Evolutionary conservation across 2,888 invertebrate genomes (phyloP), one percentile per base, ranked within the genome.

Genomic region (Lagria hirta): DNA sequence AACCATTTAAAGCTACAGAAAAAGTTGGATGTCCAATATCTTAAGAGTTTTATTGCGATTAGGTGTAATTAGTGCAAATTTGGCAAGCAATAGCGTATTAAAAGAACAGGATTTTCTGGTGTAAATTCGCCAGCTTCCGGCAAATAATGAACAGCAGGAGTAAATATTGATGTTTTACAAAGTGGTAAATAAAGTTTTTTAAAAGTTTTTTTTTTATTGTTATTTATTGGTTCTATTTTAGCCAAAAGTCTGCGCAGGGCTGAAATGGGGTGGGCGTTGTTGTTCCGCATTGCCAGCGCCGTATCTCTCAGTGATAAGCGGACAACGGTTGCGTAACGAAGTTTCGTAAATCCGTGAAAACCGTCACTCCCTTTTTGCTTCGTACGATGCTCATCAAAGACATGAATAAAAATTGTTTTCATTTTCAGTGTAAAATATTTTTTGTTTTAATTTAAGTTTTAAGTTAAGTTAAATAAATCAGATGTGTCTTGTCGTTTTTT

Each of bases 221-320:
- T n/a, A n/a, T n/a, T n/a, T n/a, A n/a, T n/a, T n/a, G n/a, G n/a
- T n/a, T n/a, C n/a, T n/a, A n/a, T n/a, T n/a, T n/a, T n/a, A n/a
- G n/a, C n/a, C n/a, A n/a, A n/a, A n/a, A n/a, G n/a, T n/a, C n/a
- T 52, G 56, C 55, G 57, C 54, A 57, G 47, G 51, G 28, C 36
- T 32, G 22, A 27, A 20, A 36, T 40, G 30, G 48, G 57, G 57
- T 62, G 65, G 65, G 65, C 63, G 64, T 61, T 56, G 64, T 60
- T 61, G 53, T 55, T 62, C 65, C 61, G 65, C 64, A 64, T 56
- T 61, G 61, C 58, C 58, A 62, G 56, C 56, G 55, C 34, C 37
- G 42, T 42, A 26, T 33, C 36, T 42, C 27, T 41, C 37, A 48
- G 48, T 48, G 32, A 10, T 24, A 24, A 43, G 16, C 43, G 30